Evolutionary conservation across 2,888 invertebrate species (phyloP).

Genomic region (Alloscopus bannaensis): DNA sequence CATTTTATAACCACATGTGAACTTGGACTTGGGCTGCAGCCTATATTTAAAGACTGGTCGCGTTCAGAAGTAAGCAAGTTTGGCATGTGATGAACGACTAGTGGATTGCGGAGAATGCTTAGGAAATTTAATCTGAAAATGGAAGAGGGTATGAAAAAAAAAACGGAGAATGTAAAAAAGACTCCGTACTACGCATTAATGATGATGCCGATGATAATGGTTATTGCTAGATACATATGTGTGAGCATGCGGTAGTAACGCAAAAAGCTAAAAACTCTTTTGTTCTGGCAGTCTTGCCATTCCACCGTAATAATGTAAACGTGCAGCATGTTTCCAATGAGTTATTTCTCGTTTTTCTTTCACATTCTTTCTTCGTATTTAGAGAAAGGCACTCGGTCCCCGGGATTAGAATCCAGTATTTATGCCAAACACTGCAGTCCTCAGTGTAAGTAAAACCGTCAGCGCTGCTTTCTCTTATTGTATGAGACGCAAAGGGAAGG

Average conservation of each 20-base stretch:
- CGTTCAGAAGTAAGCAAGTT: no score
- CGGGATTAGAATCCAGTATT: not conserved
- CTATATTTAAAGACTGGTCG: no score
- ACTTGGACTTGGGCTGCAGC: no score
- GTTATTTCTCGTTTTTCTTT: not conserved
- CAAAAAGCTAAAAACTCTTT: no score
- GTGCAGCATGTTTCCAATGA: not conserved
- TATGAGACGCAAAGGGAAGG: no score
- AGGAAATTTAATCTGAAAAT: constrained; percentile 24
- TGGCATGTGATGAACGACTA: not conserved
- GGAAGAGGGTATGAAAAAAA: constrained; percentile 16
- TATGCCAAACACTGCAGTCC: not conserved
- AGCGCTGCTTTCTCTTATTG: no score
- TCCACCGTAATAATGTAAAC: not conserved
- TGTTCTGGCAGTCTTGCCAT: no score
- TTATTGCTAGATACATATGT: not conserved
- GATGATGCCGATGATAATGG: not conserved
- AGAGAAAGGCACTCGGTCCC: not conserved
- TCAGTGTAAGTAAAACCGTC: not conserved
- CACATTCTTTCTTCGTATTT: not conserved
- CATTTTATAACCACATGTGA: no score
- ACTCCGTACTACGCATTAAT: not conserved
- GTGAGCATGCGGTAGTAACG: not conserved
- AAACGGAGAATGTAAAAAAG: not conserved
- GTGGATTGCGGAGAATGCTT: not conserved